A percentile compares a stretch with the other conserved stretches of the same genome.
phyloP scores from a whole-genome alignment of 2,888 invertebrate genomes.

The Andrena chrysosceles region DNA sequence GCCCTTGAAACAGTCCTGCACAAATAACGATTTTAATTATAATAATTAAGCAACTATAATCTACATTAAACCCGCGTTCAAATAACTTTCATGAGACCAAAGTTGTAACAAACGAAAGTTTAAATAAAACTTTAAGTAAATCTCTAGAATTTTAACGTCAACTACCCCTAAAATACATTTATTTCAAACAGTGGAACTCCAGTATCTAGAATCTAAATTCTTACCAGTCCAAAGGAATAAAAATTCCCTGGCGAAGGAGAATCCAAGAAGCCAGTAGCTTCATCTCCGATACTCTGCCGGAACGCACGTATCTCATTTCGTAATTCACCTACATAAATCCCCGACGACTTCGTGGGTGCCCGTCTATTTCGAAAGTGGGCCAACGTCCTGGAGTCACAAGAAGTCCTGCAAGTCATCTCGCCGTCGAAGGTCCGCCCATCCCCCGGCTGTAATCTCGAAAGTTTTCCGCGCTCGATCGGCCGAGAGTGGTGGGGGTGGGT shows the following conservation, averaged over 20 bases:
- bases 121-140: too few species aligned
- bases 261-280: too few species aligned
- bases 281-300: not conserved
- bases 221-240: not conserved
- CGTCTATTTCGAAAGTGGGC: slow-evolving; percentile 33
- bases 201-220: too few species aligned
- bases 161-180: too few species aligned
- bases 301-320: slow-evolving; percentile 2
- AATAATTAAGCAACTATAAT: too few species aligned
- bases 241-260: not conserved
- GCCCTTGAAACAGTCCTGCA: too few species aligned
- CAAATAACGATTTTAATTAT: too few species aligned
- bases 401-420: slow-evolving; percentile 37
- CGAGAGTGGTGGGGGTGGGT: slow-evolving; percentile 2
- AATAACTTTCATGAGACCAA: too few species aligned
- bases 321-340: not conserved
- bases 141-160: too few species aligned
- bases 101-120: too few species aligned
- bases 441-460: slow-evolving; percentile 49
- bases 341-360: not conserved
- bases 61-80: too few species aligned
- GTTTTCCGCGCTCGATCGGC: slow-evolving; percentile 50
- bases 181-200: too few species aligned
- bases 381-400: slow-evolving; percentile 32
- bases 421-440: not conserved